Evolutionary conservation across 2,888 invertebrate species (phyloP).

Genomic region (Athrips mouffetella): DNA sequence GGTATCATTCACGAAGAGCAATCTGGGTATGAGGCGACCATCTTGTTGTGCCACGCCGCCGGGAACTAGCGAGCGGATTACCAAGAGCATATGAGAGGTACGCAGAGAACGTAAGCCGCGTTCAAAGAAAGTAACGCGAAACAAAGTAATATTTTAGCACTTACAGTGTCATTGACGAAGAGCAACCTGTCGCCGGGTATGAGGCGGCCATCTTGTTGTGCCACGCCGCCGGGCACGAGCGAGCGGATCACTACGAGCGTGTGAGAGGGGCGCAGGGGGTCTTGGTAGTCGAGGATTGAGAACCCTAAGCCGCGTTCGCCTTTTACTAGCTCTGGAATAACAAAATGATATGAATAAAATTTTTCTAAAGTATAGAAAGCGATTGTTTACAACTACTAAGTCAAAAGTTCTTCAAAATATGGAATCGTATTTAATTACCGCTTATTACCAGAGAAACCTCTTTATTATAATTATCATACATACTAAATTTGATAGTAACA

Average conservation of each 20-base stretch:
- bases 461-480: no score
- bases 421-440: no score
- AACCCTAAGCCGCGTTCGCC: conserved; percentile 98
- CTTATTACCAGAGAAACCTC: no score
- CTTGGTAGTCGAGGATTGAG: conserved; percentile 96
- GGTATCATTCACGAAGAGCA: conserved; percentile 92
- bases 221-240: conserved; percentile 98
- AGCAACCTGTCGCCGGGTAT: conserved; percentile 97
- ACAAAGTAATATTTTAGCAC: background rate
- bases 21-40: conserved; percentile 51
- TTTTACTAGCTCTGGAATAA: conserved; percentile 87
- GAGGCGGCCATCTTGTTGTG: conserved; percentile 97
- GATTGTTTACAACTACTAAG: no score
- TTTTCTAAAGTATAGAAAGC: background rate
- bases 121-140: no score
- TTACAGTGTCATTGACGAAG: conserved; percentile 89
- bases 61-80: background rate
- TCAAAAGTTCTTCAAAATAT: no score
- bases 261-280: conserved; percentile 97
- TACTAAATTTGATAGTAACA: no score
- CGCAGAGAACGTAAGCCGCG: no score
- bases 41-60: conserved; percentile 43
- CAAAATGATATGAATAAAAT: no score
- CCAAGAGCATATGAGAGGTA: background rate
- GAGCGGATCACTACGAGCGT: conserved; percentile 99